Conservation (phyloP, 2,113 vertebrate species). For the Seriola rivoliana region DNA sequence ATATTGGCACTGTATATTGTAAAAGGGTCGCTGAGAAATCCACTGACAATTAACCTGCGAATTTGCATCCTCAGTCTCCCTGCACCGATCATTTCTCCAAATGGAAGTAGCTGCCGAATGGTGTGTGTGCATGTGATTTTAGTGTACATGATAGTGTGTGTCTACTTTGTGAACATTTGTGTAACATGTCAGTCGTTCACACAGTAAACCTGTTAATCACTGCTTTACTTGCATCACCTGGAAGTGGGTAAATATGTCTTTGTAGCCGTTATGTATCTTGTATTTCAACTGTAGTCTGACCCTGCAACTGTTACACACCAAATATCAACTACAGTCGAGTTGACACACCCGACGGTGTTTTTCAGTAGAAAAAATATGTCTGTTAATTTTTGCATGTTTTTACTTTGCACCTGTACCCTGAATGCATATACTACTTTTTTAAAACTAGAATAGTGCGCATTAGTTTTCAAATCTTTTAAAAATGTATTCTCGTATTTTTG, state of each 20-base stretch:
- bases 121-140: background rate
- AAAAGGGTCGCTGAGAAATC: background rate
- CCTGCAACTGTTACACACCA: background rate
- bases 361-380: background rate
- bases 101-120: background rate
- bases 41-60: background rate
- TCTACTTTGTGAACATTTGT: background rate
- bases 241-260: background rate
- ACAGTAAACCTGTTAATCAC: constrained; percentile 3
- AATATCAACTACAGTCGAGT: background rate
- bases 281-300: background rate
- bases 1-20: background rate
- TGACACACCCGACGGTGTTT: background rate
- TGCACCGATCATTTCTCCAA: constrained; percentile 4
- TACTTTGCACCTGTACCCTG: too few species aligned
- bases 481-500: background rate
- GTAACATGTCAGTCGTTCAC: background rate
- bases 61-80: background rate
- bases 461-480: background rate
- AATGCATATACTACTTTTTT: too few species aligned
- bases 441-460: too few species aligned
- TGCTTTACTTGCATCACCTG: background rate
- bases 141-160: background rate
- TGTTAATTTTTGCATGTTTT: background rate
- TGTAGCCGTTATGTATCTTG: background rate